Base-by-base conservation (phyloP, 2,113 vertebrate species). In the Pelecanoides urinatrix region DNA sequence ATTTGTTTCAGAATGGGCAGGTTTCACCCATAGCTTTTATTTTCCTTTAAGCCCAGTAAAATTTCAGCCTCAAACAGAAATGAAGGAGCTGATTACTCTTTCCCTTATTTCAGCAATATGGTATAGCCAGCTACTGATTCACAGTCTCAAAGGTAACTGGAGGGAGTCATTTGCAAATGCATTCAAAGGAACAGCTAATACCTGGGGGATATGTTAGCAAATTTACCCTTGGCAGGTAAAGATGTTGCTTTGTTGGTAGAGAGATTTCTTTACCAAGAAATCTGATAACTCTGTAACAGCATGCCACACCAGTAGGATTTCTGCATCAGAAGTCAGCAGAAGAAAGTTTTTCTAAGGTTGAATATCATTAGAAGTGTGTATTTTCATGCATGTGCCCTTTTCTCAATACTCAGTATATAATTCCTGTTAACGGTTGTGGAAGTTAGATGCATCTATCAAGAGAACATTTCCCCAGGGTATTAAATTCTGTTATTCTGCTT, bases 401-500 rank as follows among this genome's bases (percentile, higher is more conserved):
- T 90, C 72, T 92, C 78, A 74, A 27, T 76, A 29, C 32, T 75
- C 62, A 42, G 29, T 73, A 16, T 88, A 47, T 71, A 90, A 74
- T 74, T 77, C 58, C 72, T 34, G 55, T 96, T 97, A 92, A 75
- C 0, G 6, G 38, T 49, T 71, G 71, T 58, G 75, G 40, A 68
- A 91, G 77, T 81, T 92, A 76, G 92, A 82, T 91, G 36, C 59
- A 84, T 96, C 77, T 94, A 65, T 96, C 75, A 96, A 86, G 71
- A 74, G 76, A 96, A 61, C 85, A 67, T 74, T 44, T 82, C 95
- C 63, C 86, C 38, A 25, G 61, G 81, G 74, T 62, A 81, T 90
- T 87, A 76, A 87, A 91, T 93, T 66, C 70, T 94, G 9, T 90
- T 94, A 62, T 42, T 92, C 73, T 77, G 30, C 91, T 97, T 84